Evolutionary conservation across 2,113 vertebrate species (phyloP), one percentile per base, ranked within the genome.

Genomic region (Hylia prasina): DNA sequence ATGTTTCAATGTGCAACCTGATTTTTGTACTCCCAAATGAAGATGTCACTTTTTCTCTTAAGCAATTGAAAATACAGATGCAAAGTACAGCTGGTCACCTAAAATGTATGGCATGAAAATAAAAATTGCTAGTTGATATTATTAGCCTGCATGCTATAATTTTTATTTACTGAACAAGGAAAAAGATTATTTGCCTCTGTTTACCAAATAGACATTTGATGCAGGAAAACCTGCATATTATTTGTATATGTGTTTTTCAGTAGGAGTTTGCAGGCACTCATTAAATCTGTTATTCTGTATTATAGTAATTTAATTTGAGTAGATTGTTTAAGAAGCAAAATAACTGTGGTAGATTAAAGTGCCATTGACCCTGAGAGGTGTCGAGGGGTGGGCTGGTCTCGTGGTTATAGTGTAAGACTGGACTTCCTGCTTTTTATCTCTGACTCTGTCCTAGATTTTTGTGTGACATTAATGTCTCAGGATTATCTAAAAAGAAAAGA

Each of bases 21-120:
- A 50, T 96, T 95, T 95, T 94, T 51, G n/a, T 19, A 37, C 82
- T 97, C 68, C 57, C 72, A 94, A 73, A 96, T 84, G 82, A 96
- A 92, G 91, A 94, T 91, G 84, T 95, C 75, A 80, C 80, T 97
- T 96, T 47, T 94, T 57, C 69, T 94, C 75, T 94, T 63, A 90
- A 96, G 96, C 82, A 79, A 93, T 97, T 96, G 94, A 94, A 97
- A 95, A 96, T 94, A 95, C 91, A 94, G 75, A 96, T 96, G 93
- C 77, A 82, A 86, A 93, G 85, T 92, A 90, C 96, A 96, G 95
- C 96, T 96, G 95, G 95, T 70, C 22, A 89, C 58, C 87, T 92
- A 94, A 97, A 98, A 91, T 85, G 85, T 64, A 60, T 90, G 94
- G 83, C 86, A 94, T 72, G 94, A 91, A 94, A 93, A 94, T 95